Base-by-base conservation (phyloP, 2,113 vertebrate species). In the Martes martes region DNA sequence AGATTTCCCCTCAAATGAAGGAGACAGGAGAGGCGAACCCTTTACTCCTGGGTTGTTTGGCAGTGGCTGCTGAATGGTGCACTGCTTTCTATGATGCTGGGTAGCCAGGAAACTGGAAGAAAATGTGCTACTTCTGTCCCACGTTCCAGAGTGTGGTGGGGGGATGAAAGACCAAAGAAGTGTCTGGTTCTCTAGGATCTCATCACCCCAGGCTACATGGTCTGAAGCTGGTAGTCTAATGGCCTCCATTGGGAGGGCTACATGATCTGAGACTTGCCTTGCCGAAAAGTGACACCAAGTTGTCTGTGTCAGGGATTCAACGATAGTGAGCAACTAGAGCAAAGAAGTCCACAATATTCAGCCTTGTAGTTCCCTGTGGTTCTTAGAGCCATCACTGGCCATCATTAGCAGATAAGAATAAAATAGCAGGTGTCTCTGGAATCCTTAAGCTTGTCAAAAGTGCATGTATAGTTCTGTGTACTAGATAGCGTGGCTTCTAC, bases 1-100 rank as follows among this genome's bases (percentile, higher is more conserved):
- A 98, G 97, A 98, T 98, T 98, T 98, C 97, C 98, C 97, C 96
- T 99, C 98, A 94, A 96, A 97, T 98, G 98, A 98, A 98, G 98
- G 98, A 98, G 98, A 98, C 91, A 74, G 97, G 97, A 97, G 90
- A 98, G 97, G 96, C 86, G 95, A 98, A 98, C 98, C 98, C 96
- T 97, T 98, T 98, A 63, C 97, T 97, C 95, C 91, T 93, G 93
- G 88, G 96, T 85, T 98, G 95, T 95, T 97, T 97, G 97, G 96
- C 96, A 90, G 95, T 96, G 65, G 82, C 97, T 98, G 95, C 88
- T 95, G 81, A 93, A 96, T 89, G 92, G 59, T 94, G 80, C 19
- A 3, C 42, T 82, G 84, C 69, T 91, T 80, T 97, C 73, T 39
- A 8, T 63, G 81, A 50, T 14, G 19, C 11, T 9, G 45, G 9